phyloP scores from a whole-genome alignment of 2,113 vertebrate species.

The Myocastor coypus region DNA sequence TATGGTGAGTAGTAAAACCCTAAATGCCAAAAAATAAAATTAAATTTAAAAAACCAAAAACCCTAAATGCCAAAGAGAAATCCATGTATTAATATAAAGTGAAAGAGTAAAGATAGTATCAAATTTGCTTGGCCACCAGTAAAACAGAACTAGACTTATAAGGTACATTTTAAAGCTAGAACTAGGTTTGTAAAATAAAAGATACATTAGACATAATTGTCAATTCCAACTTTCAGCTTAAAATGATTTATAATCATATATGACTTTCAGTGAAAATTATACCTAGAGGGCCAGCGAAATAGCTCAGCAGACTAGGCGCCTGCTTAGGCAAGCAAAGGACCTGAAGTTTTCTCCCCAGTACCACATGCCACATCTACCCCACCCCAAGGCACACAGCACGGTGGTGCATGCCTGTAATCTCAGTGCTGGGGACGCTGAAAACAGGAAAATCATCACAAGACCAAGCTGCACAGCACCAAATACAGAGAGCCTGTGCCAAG shows the following conservation, averaged over 20 bases:
- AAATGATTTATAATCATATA: slow-evolving; percentile 24
- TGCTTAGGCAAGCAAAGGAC: too few species aligned
- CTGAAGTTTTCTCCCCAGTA: too few species aligned
- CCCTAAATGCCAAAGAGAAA: slow-evolving; percentile 60
- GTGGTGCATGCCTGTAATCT: too few species aligned
- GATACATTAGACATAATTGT: neutral
- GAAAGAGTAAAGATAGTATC: slow-evolving; percentile 45
- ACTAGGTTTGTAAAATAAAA: neutral
- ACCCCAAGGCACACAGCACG: too few species aligned
- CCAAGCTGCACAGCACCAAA: too few species aligned
- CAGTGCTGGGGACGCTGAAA: too few species aligned
- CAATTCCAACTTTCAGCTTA: slow-evolving; percentile 9
- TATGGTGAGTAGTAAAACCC: neutral
- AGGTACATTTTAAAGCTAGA: neutral
- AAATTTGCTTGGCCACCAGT: neutral
- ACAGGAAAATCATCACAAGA: too few species aligned
- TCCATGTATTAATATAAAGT: slow-evolving; percentile 49
- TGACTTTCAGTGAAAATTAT: neutral
- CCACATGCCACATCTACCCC: too few species aligned
- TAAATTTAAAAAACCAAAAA: too few species aligned
- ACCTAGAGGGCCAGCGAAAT: neutral
- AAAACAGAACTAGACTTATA: neutral
- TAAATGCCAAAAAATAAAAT: slow-evolving; percentile 58
- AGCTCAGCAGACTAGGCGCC: too few species aligned
- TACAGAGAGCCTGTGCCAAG: too few species aligned